Evolutionary conservation across 1,140 invertebrate genomes (phyloP).

Genomic region (Drosophila tsacasi): DNA sequence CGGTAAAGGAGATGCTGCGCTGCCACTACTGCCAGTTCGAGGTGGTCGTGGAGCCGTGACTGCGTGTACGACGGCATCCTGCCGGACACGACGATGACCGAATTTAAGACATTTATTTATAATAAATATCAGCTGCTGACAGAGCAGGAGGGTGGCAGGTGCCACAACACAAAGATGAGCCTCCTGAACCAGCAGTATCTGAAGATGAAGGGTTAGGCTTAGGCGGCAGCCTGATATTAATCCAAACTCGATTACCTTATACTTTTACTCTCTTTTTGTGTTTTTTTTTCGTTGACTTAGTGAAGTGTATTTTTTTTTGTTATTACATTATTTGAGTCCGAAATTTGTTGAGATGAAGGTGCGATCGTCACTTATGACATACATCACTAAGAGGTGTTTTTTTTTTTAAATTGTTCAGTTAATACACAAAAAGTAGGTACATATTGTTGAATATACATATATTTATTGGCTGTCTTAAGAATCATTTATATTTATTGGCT

Average conservation of each 20-base stretch:
- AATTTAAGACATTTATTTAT: constrained; percentile 50
- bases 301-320: too few species aligned
- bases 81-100: constrained; percentile 31
- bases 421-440: neutral
- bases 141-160: neutral
- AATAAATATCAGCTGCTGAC: constrained; percentile 34
- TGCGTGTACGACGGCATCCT: constrained; percentile 23
- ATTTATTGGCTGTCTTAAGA: constrained; percentile 23
- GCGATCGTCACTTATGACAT: neutral
- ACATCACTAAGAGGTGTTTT: neutral
- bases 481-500: constrained; percentile 19
- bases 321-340: too few species aligned
- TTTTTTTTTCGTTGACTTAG: too few species aligned
- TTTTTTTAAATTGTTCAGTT: neutral
- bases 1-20: constrained; percentile 31
- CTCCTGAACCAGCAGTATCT: constrained; percentile 39
- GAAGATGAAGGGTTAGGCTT: constrained; percentile 4
- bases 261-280: too few species aligned
- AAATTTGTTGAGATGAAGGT: neutral
- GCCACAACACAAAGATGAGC: constrained; percentile 54
- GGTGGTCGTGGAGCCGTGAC: constrained; percentile 39
- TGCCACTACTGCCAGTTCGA: constrained; percentile 73
- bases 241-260: neutral
- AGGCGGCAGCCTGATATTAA: constrained; percentile 9
- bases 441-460: neutral